phyloP scores from a whole-genome alignment of 2,888 invertebrate genomes.

The Coenonympha glycerion region DNA sequence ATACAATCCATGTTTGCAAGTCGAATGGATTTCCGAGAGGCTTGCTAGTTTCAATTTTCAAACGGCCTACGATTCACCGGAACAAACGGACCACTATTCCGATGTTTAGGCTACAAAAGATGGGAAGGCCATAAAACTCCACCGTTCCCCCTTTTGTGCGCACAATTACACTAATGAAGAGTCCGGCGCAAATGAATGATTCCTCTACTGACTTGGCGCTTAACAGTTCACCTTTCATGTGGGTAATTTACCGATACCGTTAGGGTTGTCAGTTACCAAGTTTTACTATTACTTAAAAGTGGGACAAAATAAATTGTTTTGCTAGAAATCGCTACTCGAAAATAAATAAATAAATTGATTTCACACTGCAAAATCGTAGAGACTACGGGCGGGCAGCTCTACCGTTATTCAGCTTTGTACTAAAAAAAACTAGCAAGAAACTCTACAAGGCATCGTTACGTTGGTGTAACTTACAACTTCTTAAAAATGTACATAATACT shows the following conservation, averaged over 20 bases:
- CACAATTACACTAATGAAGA: conserved; percentile 75
- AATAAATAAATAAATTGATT: no score
- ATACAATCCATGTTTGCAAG: neutral
- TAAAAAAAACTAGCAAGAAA: no score
- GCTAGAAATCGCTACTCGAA: no score
- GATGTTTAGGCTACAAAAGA: conserved; percentile 51
- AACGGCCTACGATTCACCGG: conserved; percentile 14
- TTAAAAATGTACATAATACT: no score
- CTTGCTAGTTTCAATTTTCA: conserved; percentile 1
- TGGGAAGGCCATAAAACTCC: conserved; percentile 68
- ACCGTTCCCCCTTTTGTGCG: conserved; percentile 66
- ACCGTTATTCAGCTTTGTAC: no score
- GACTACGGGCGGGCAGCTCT: no score
- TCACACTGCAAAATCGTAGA: no score
- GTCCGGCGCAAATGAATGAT: conserved; percentile 62
- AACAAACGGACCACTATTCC: conserved; percentile 27
- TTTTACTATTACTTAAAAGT: no score
- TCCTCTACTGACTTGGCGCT: conserved; percentile 60
- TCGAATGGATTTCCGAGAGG: neutral
- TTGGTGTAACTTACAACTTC: neutral
- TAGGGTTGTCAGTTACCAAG: conserved; percentile 4
- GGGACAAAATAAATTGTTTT: no score
- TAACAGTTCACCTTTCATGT: conserved; percentile 68
- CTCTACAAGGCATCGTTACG: no score
- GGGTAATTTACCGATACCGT: conserved; percentile 66